A percentile compares a stretch with the other conserved stretches of the same genome.
Evolutionary conservation across 2,888 invertebrate species (phyloP).

Genomic region (Sarcophaga variegata): DNA sequence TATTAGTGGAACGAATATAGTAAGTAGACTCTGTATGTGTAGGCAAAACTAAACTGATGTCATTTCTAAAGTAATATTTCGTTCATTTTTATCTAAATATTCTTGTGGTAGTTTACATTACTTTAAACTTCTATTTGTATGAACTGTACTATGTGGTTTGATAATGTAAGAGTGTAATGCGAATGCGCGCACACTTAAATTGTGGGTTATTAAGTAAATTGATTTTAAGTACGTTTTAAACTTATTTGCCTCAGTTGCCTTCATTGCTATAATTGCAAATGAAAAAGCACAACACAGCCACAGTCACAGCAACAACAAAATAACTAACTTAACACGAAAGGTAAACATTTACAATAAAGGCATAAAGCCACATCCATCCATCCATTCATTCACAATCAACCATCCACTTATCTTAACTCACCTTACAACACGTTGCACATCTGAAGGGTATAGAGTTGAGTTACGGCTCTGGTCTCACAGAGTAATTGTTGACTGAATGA

Average conservation of each 20-base stretch:
- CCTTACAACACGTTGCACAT: conserved; percentile 45
- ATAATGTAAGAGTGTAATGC: conserved; percentile 65
- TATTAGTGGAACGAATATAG: no score
- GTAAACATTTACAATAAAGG: conserved; percentile 61
- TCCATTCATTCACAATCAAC: conserved; percentile 41
- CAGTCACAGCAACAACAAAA: conserved; percentile 19
- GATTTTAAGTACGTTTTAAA: conserved; percentile 81
- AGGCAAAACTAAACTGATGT: no score
- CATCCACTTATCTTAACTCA: conserved; percentile 49
- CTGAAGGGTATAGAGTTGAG: conserved; percentile 17
- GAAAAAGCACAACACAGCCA: conserved; percentile 16
- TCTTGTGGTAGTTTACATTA: neutral
- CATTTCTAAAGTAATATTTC: neutral
- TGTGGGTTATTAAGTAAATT: conserved; percentile 82
- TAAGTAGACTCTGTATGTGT: no score
- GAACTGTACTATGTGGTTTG: conserved; percentile 17
- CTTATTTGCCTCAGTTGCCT: conserved; percentile 73
- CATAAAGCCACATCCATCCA: conserved; percentile 31
- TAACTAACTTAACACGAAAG: conserved; percentile 58
- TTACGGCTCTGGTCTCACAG: conserved; percentile 19
- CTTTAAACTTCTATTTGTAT: neutral
- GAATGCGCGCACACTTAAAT: conserved; percentile 78
- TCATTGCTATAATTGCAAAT: conserved; percentile 24
- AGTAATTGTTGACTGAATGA: conserved; percentile 18
- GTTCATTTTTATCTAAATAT: neutral